Conservation (phyloP, 92 coral and sea anemone genomes). For the Galaxea fascicularis region DNA sequence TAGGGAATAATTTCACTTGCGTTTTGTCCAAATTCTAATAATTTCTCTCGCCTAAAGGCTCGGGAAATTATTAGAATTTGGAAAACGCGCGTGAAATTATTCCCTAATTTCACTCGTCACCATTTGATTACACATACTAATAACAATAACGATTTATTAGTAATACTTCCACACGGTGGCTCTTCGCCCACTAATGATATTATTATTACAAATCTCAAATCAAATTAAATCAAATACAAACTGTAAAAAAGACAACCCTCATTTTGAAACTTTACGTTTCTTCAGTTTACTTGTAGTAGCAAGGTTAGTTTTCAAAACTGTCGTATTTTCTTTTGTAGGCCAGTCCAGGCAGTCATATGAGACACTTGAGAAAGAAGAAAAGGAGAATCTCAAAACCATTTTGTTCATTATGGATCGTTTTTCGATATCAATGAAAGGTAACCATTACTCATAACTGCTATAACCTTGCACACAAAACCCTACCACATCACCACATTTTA, state of each 20-base stretch:
- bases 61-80: too few species aligned
- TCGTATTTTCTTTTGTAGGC: slow-evolving; percentile 3
- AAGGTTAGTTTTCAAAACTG: background rate
- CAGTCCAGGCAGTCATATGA: slow-evolving; percentile 1
- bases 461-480: slow-evolving; percentile 9
- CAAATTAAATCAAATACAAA: background rate
- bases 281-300: background rate
- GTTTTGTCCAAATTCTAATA: too few species aligned
- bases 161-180: too few species aligned
- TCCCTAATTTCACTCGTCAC: too few species aligned
- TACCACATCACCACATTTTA: slow-evolving; percentile 3
- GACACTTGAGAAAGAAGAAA: background rate
- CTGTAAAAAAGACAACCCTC: background rate
- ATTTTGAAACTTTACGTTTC: background rate
- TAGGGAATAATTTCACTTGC: too few species aligned
- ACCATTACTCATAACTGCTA: background rate
- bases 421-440: slow-evolving; percentile 6
- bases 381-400: background rate
- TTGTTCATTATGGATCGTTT: slow-evolving; percentile 18
- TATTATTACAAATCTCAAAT: too few species aligned
- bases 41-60: too few species aligned
- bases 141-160: too few species aligned
- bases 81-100: too few species aligned
- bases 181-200: too few species aligned
- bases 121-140: too few species aligned